A percentile compares a stretch with the other conserved stretches of the same genome.
Conservation (phyloP, 1,140 invertebrate genomes). For the Trachymyrmex septentrionalis region DNA sequence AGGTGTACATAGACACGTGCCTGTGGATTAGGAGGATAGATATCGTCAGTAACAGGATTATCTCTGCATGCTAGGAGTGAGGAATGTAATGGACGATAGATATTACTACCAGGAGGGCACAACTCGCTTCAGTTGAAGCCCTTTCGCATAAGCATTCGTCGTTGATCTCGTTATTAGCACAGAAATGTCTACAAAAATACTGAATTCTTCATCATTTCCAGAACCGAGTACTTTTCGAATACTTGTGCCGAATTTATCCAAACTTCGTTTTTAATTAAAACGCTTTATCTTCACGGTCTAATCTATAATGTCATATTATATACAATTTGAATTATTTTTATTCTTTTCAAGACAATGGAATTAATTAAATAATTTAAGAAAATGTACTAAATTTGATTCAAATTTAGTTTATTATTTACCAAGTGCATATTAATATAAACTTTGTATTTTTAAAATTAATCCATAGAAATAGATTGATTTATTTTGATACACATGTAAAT, state of each 20-base stretch:
- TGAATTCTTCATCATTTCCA: slow-evolving; percentile 49
- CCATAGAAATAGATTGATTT: no score
- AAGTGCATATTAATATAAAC: no score
- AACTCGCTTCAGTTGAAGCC: slow-evolving; percentile 83
- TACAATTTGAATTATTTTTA: no score
- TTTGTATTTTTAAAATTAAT: no score
- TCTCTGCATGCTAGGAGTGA: slow-evolving; percentile 57
- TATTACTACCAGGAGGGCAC: slow-evolving; percentile 59
- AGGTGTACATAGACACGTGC: slow-evolving; percentile 79
- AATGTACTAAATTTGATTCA: no score
- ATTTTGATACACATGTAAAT: no score
- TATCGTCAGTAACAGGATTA: slow-evolving; percentile 84
- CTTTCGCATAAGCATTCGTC: slow-evolving; percentile 73
- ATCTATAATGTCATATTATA: no score
- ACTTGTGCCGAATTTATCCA: slow-evolving; percentile 20
- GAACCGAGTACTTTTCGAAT: neutral
- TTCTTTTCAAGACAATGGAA: no score
- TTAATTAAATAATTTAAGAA: no score
- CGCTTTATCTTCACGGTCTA: no score
- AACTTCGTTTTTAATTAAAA: neutral
- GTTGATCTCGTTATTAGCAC: slow-evolving; percentile 80
- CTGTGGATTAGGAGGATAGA: slow-evolving; percentile 81
- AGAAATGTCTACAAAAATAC: slow-evolving; percentile 74
- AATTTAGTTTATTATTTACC: no score
- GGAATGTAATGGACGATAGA: slow-evolving; percentile 45